These are phyloP conservation scores for Eilema griseolum DNA, from an alignment of 2,888 invertebrate species.

Conservation along the genomic window DNA sequence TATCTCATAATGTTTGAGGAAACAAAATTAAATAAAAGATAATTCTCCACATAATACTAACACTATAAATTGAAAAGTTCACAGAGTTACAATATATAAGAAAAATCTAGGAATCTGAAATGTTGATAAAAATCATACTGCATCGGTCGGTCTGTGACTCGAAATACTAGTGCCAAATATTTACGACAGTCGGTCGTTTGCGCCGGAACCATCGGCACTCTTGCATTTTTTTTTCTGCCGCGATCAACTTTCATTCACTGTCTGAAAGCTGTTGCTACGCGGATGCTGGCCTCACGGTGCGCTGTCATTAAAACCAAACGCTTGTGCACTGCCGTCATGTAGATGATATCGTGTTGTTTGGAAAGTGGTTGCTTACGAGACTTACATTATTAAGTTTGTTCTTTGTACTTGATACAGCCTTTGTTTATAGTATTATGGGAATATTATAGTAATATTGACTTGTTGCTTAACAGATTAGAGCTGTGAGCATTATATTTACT, in stretches of 20 bases:
- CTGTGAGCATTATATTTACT: background rate
- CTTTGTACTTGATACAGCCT: constrained; percentile 59
- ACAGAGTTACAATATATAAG: constrained; percentile 39
- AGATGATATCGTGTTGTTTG: constrained; percentile 83
- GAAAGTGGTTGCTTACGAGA: constrained; percentile 76
- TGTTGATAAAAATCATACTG: constrained; percentile 54
- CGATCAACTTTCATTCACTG: constrained; percentile 85
- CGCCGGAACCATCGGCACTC: constrained; percentile 67
- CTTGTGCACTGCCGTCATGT: constrained; percentile 79
- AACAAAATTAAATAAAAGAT: constrained; percentile 49
- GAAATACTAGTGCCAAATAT: constrained; percentile 67
- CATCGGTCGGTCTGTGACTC: constrained; percentile 40
- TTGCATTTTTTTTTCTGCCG: constrained; percentile 73
- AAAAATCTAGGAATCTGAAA: constrained; percentile 54
- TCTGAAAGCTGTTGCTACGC: constrained; percentile 84
- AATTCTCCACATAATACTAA: constrained; percentile 58
- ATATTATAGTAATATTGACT: constrained; percentile 22
- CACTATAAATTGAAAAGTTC: constrained; percentile 48
- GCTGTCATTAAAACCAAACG: constrained; percentile 81
- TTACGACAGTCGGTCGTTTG: constrained; percentile 64
- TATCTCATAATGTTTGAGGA: constrained; percentile 58
- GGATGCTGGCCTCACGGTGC: constrained; percentile 80
- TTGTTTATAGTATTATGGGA: constrained; percentile 31
- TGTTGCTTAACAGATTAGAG: background rate
- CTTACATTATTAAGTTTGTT: constrained; percentile 56